Evolutionary conservation across 2,888 invertebrate genomes (phyloP), one percentile per base, ranked within the genome.

Genomic region (Phortica okadai): DNA sequence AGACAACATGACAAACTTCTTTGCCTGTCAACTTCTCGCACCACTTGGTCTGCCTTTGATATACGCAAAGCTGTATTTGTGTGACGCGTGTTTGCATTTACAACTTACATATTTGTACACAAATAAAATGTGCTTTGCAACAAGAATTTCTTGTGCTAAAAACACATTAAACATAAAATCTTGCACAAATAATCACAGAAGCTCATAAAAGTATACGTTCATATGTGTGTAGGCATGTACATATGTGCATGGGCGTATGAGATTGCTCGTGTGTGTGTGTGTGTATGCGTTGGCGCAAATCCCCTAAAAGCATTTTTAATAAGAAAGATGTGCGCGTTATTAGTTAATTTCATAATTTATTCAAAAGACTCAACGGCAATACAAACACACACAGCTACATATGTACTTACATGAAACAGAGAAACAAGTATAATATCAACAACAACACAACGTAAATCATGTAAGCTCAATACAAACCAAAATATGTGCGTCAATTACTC

Each of bases 301-400:
- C 75, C 73, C 76, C 78, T 78, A 73, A 83, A 77, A 79, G 84
- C 80, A 73, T 76, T 78, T 72, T 78, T 80, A 80, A 80, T 80
- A 78, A 77, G 75, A 76, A 76, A 79, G 75, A 72, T 79, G 79
- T 69, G 70, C 74, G 79, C 73, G 74, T 80, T 83, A 80, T 81
- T 79, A 79, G 78, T 81, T 77, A 79, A 82, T 75, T 79, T 82
- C 78, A 86, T 86, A 77, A 83, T 78, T 85, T 82, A 85, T 84
- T 70, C 74, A 76, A 73, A 66, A 67, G 66, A 42, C 6, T 45
- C n/a, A 44, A 59, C 10, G 58, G n/a, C 10, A 14, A 54, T 54
- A 10, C 10, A 54, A 2, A 59, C 58, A 59, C 58, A 16, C 58
- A 21, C 58, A 21, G 21, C 2, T 16, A 50, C 50, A 50, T 6